Evolutionary conservation across 2,888 invertebrate genomes (phyloP), one percentile per base, ranked within the genome.

Genomic region (Pristionchus maxplancki): DNA sequence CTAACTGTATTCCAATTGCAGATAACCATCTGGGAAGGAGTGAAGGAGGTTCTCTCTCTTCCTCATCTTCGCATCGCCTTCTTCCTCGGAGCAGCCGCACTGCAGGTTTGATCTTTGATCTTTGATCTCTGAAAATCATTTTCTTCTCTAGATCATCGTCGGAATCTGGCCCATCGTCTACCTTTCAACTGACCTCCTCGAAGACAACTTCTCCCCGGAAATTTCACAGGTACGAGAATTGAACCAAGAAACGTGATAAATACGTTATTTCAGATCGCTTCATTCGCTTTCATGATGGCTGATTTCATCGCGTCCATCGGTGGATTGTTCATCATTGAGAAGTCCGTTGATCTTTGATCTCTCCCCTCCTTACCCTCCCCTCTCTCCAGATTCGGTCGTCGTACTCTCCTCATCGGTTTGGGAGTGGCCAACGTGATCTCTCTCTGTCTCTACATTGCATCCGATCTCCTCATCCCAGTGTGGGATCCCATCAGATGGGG

Each of bases 361-460:
- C 74, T 88, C 15, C 34, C n/a, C 6, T 28, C 48, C 48, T 11
- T 34, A 37, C n/a, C 9, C n/a, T n/a, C 37, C 53, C 11, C 53
- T 48, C n/a, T 17, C 78, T 90, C 31, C 81, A 89, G 91, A 84
- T 92, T 90, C 84, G 93, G 93, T 17, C 90, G 92, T 34, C 89
- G 92, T 17, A 90, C 91, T 0, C 89, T 92, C 89, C 87, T 93
- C 64, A 87, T 92, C 37, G 87, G 78, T 17, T 88, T 90, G 28
- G 93, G 91, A 1, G 88, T 89, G 1, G 89, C 90, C 17, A 93
- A 93, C 87, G 93, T 91, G 0, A 20, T 91, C 11, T 92, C 90
- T 24, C 89, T 93, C 48, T 74, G 85, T 34, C 83, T 84, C 28
- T 93, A 93, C 67, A 37, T 58, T 24, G 17, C 81, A 48, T 67